Evolutionary conservation across 2,797 vertebrate species (phyloP), one percentile per base, ranked within the genome.

Genomic region (Squalus acanthias): DNA sequence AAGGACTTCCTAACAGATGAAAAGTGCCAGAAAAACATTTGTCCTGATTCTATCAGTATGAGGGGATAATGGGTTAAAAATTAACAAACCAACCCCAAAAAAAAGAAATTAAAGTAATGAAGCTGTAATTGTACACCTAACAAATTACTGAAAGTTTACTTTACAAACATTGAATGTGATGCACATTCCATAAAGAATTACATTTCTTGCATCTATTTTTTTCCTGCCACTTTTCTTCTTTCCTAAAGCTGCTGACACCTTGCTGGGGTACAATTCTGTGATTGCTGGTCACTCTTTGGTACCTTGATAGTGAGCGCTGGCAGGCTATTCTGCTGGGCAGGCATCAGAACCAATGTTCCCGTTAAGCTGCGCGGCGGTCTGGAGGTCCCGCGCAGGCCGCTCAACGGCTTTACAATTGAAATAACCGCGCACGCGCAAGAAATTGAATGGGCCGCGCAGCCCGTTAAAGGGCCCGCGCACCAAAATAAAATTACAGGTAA

Each of bases 21-120:
- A 76, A 95, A 95, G 50, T 72, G 69, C 15, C 94, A 76, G 50
- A 74, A 95, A 74, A 95, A 74, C 89, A 60, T 53, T 29, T 95
- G 70, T 17, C 50, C 94, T 57, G 39, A 72, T 72, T 95, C n/a
- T 95, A 72, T 95, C 12, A 95, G 6, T 17, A 29, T 29, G 65
- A 69, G 26, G 92, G 9, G 50, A 46, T 15, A 76, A 8, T 72
- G 82, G 20, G 39, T n/a, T 76, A 33, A 57, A 74, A 57, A 33
- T n/a, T 17, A 57, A 57, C 70, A 93, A 93, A 76, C 12, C 4
- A 22, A n/a, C 1, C 63, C 50, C 0, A 0, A 46, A 39, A 76
- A 53, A 76, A 57, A 57, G 53, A 57, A 95, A 29, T 29, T 33
- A n/a, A 33, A n/a, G 13, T 33, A 89, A 33, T 76, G 29, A 74